Percentiles rank a stretch among this genome's conserved stretches.
Conservation (phyloP, 2,888 invertebrate species). For the Eretmocerus hayati region DNA sequence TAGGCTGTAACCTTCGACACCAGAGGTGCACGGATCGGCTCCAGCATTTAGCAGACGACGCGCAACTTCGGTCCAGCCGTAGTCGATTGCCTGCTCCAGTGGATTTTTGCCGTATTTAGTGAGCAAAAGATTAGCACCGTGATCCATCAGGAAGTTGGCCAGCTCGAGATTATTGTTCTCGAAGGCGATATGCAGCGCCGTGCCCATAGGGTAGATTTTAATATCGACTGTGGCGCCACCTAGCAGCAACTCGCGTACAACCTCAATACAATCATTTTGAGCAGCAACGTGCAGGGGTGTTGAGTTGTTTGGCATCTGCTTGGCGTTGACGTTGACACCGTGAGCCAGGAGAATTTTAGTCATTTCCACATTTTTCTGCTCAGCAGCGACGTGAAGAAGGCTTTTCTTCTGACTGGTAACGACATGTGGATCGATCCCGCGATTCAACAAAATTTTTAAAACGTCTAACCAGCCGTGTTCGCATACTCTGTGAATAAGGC, state of each 20-base stretch:
- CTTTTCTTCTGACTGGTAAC: background rate
- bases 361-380: background rate
- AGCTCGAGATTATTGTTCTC: background rate
- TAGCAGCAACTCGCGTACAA: background rate
- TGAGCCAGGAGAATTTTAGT: background rate
- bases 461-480: conserved; percentile 6
- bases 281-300: conserved; percentile 4
- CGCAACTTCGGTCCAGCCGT: background rate
- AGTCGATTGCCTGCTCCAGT: conserved; percentile 3
- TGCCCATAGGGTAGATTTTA: background rate
- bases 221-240: background rate
- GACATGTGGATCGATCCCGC: background rate
- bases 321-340: background rate
- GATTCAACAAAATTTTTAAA: background rate
- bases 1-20: conserved; percentile 6
- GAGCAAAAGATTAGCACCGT: background rate
- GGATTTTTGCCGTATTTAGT: conserved; percentile 2
- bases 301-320: background rate
- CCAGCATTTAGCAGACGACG: background rate
- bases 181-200: conserved; percentile 3
- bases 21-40: background rate
- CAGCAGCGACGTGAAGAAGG: background rate
- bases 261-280: background rate
- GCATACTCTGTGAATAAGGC: too few species aligned
- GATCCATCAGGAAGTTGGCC: background rate